Conservation (phyloP, 2,888 invertebrate species). For the Tromatobia lineatoria region DNA sequence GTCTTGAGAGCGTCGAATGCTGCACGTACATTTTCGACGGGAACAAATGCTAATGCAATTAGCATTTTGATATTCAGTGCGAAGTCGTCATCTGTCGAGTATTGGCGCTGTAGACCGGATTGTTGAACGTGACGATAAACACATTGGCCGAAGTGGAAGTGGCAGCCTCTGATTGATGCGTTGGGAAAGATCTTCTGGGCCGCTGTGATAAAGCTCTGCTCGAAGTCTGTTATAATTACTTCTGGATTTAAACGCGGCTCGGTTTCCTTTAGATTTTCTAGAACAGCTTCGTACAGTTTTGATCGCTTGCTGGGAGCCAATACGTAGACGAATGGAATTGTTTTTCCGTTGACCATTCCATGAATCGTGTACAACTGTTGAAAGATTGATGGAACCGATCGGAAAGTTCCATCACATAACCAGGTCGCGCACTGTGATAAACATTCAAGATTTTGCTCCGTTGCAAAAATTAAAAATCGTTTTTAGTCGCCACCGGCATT, state of each 20-base stretch:
- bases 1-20: slow-evolving; percentile 27
- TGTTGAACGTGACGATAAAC: background rate
- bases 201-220: background rate
- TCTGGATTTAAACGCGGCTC: background rate
- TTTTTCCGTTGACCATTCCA: background rate
- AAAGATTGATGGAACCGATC: background rate
- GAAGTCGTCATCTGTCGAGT: background rate
- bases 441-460: no score
- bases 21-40: slow-evolving; percentile 27
- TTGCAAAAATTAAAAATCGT: no score
- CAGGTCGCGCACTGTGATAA: no score
- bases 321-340: background rate
- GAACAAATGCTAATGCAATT: no score
- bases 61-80: slow-evolving; percentile 44
- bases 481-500: background rate
- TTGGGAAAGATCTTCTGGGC: background rate
- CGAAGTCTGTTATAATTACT: slow-evolving; percentile 2
- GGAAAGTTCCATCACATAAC: no score
- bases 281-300: background rate
- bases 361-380: background rate
- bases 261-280: background rate
- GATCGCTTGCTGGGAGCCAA: background rate
- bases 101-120: slow-evolving; percentile 15
- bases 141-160: slow-evolving; percentile 7
- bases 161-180: background rate